Evolutionary conservation across 53 echinoderm and acorn worm genomes (phyloP).

Genomic region (Arbacia lixula): DNA sequence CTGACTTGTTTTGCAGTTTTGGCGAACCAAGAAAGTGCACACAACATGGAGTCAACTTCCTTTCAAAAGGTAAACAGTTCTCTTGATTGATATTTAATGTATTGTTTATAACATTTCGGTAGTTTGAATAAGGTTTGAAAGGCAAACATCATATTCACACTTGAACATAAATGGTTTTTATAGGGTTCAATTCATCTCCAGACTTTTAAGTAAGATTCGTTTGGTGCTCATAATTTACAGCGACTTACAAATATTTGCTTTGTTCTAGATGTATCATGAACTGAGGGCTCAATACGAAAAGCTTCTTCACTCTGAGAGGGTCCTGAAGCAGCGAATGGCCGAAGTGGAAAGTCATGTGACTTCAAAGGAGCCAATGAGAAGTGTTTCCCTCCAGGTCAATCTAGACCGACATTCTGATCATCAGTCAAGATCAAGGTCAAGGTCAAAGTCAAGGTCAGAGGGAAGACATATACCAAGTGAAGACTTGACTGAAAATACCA

Average conservation of each 20-base stretch:
- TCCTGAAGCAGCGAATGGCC: conserved; percentile 59
- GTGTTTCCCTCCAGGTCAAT: conserved; percentile 63
- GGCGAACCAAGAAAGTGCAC: conserved; percentile 93
- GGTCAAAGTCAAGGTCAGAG: conserved; percentile 30
- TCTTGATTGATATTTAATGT: background rate
- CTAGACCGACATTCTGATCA: conserved; percentile 18
- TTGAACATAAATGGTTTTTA: too few relatives aligned
- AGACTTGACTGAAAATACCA: background rate
- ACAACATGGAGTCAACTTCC: conserved; percentile 75
- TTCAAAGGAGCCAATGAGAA: conserved; percentile 45
- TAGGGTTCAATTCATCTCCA: too few relatives aligned
- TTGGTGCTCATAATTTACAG: too few relatives aligned
- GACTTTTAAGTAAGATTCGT: too few relatives aligned
- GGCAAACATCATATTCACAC: too few relatives aligned
- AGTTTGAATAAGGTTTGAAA: too few relatives aligned
- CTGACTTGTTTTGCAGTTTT: conserved; percentile 73
- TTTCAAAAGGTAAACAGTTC: conserved; percentile 68
- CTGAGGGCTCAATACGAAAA: conserved; percentile 71
- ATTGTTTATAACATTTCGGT: too few relatives aligned
- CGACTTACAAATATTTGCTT: background rate
- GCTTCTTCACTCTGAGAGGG: conserved; percentile 53
- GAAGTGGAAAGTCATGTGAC: conserved; percentile 51
- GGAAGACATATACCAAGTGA: background rate
- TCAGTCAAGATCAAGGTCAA: conserved; percentile 11
- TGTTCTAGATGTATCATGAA: conserved; percentile 81